Evolutionary conservation across 2,888 invertebrate genomes (phyloP).

Genomic region (Cartodere bifasciata): DNA sequence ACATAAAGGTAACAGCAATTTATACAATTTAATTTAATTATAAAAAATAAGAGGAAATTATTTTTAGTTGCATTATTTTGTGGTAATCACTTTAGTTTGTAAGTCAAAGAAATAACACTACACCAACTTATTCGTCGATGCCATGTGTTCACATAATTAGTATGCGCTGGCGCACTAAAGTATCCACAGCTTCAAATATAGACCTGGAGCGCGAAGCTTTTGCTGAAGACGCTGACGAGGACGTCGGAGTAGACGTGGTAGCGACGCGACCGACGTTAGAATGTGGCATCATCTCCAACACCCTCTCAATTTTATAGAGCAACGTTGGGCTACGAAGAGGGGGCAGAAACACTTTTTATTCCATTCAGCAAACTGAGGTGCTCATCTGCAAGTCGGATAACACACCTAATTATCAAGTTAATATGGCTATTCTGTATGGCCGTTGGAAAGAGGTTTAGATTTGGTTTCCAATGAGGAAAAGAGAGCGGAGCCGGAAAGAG

Average conservation of each 20-base stretch:
- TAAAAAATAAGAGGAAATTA: no score
- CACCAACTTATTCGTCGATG: no score
- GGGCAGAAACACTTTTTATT: conserved; percentile 58
- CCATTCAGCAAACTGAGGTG: conserved; percentile 52
- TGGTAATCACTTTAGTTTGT: no score
- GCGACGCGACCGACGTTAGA: conserved; percentile 34
- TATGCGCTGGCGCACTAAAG: no score
- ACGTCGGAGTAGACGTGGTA: conserved; percentile 18
- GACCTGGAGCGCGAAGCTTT: conserved; percentile 20
- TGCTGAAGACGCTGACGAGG: conserved; percentile 17
- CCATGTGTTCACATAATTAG: no score
- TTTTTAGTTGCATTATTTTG: no score
- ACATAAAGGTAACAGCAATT: no score
- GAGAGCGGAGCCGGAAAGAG: conserved; percentile 26
- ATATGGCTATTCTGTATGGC: conserved; percentile 67
- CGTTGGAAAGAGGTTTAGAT: conserved; percentile 39
- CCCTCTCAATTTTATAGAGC: conserved; percentile 37
- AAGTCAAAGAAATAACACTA: no score
- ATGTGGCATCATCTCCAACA: conserved; percentile 37
- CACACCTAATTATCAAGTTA: conserved; percentile 85
- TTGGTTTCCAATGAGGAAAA: conserved; percentile 35
- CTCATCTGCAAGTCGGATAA: conserved; percentile 85
- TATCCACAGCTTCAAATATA: no score
- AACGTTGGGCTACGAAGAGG: conserved; percentile 37
- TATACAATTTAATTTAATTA: no score